Conservation (phyloP, 2,113 vertebrate genomes). For the Phoenicopterus ruber region DNA sequence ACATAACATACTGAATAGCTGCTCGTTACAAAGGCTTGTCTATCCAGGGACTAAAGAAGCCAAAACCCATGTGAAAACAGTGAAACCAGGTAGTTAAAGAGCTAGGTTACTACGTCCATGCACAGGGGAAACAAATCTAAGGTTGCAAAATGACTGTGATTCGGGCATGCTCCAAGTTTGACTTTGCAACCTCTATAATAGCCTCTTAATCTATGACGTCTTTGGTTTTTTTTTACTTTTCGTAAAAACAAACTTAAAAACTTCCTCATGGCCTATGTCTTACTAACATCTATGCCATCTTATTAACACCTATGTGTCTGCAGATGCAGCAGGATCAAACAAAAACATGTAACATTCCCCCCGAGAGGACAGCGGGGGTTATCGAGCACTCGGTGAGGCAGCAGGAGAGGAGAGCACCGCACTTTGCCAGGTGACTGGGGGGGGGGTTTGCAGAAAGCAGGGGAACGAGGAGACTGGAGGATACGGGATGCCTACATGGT, state of each 20-base stretch:
- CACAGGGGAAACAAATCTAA: neutral
- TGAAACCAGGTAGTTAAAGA: neutral
- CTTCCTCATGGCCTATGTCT: neutral
- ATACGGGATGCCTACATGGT: rapidly evolving
- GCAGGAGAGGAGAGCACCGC: neutral
- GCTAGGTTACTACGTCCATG: neutral
- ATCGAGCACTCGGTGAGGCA: neutral
- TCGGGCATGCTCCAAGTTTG: neutral
- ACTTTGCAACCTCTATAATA: neutral
- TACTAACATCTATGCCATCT: neutral
- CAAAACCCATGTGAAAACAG: neutral
- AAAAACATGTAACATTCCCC: neutral
- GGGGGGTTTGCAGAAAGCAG: neutral
- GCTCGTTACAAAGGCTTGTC: neutral
- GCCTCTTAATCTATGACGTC: neutral
- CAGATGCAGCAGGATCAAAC: neutral
- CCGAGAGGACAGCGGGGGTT: neutral
- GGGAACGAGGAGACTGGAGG: neutral
- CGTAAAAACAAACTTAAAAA: neutral
- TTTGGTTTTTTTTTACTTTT: neutral
- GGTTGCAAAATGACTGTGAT: neutral
- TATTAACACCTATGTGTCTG: neutral
- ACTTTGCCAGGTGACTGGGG: neutral
- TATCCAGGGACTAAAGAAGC: neutral
- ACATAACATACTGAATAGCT: neutral